Evolutionary conservation across 2,888 invertebrate species (phyloP).

Genomic region (Perdita meconis): DNA sequence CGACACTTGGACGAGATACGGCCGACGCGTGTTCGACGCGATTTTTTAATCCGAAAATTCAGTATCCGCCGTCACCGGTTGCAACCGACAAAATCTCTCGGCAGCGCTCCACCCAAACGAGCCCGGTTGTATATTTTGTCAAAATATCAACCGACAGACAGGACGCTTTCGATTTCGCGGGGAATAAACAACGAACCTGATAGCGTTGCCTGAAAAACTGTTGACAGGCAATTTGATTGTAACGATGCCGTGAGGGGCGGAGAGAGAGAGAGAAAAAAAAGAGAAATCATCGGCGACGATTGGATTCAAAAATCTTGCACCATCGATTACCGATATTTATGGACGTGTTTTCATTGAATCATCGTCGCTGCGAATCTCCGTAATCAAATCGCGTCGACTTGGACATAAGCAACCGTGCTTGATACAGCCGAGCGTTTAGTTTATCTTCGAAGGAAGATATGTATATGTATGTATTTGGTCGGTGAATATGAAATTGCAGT

Average conservation of each 20-base stretch:
- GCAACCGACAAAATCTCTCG: conserved; percentile 31
- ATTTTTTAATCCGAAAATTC: conserved; percentile 40
- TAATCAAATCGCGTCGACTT: conserved; percentile 27
- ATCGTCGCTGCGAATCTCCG: neutral
- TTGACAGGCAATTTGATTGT: conserved; percentile 27
- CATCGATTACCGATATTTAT: neutral
- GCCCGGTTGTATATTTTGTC: conserved; percentile 27
- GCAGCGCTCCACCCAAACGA: conserved; percentile 20
- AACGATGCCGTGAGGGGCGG: neutral
- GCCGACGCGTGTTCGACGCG: conserved; percentile 18
- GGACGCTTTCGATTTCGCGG: conserved; percentile 12
- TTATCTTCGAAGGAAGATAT: no score
- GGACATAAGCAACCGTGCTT: conserved; percentile 10
- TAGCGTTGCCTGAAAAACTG: conserved; percentile 1
- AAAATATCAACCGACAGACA: conserved; percentile 32
- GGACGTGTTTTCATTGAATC: no score
- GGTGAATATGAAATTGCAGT: no score
- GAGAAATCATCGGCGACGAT: no score
- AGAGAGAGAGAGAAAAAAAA: no score
- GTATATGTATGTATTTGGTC: no score
- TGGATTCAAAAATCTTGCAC: neutral
- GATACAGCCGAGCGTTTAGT: no score
- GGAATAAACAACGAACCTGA: conserved; percentile 12
- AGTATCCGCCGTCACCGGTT: neutral
- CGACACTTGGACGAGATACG: conserved; percentile 46